A percentile compares a stretch with the other conserved stretches of the same genome.
phyloP scores from a whole-genome alignment of 2,797 vertebrate genomes.

The Enteromius afrohamiltoni region DNA sequence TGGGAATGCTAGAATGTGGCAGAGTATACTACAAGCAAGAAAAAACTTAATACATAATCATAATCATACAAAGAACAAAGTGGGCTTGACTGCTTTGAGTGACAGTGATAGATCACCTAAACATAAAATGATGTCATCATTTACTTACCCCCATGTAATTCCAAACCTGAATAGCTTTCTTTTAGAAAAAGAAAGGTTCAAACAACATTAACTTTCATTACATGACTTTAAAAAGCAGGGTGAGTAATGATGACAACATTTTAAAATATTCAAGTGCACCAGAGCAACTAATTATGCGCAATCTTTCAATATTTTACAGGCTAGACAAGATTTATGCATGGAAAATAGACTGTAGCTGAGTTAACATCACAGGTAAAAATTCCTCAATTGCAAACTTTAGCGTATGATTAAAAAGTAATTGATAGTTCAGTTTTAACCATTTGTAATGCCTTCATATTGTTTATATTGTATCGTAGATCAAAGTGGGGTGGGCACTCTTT shows the following conservation, averaged over 20 bases:
- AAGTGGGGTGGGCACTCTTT: neutral
- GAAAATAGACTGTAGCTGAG: neutral
- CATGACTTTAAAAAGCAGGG: too few species aligned
- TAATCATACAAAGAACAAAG: neutral
- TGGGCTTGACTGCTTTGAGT: neutral
- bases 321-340: neutral
- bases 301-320: neutral
- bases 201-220: neutral
- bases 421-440: neutral
- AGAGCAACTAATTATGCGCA: neutral
- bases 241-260: neutral
- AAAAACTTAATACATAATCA: neutral
- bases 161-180: neutral
- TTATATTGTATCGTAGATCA: conserved; percentile 17
- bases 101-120: neutral
- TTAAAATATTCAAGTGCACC: neutral
- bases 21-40: neutral
- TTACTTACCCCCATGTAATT: neutral
- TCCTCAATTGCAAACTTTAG: neutral
- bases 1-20: conserved; percentile 6
- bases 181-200: neutral
- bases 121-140: neutral
- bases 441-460: neutral
- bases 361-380: neutral
- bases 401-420: conserved; percentile 16